phyloP scores from a whole-genome alignment of 2,888 invertebrate species.

The Anoplius nigerrimus region DNA sequence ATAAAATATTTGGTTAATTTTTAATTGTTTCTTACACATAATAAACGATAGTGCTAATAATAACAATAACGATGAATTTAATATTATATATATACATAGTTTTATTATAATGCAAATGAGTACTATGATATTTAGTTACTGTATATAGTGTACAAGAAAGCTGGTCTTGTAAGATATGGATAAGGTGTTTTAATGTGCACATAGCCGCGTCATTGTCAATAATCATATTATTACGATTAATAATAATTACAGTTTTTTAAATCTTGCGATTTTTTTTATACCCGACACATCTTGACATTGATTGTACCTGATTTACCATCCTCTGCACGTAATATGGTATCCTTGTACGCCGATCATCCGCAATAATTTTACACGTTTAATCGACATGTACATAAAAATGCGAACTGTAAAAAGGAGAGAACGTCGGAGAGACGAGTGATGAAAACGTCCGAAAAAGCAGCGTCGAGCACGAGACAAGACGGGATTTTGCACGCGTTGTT shows the following conservation, averaged over 20 bases:
- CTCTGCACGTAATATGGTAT: constrained; percentile 2
- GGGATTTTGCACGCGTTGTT: no score
- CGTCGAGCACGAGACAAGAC: no score
- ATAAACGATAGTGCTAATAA: constrained; percentile 44
- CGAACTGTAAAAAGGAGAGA: background rate
- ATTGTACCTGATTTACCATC: no score
- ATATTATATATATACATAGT: constrained; percentile 65
- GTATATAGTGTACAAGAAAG: constrained; percentile 76
- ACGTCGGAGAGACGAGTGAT: no score
- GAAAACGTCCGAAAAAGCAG: no score
- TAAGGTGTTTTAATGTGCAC: constrained; percentile 79
- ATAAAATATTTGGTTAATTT: constrained; percentile 61
- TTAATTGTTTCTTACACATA: constrained; percentile 44
- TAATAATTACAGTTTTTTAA: constrained; percentile 75
- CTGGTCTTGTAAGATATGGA: constrained; percentile 77
- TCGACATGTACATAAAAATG: background rate
- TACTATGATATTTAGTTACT: constrained; percentile 73
- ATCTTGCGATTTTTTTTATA: constrained; percentile 23
- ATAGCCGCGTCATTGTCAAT: constrained; percentile 76
- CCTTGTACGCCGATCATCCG: constrained; percentile 11
- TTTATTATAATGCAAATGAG: constrained; percentile 69
- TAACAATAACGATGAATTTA: constrained; percentile 62
- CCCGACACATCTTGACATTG: no score
- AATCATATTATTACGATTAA: constrained; percentile 75
- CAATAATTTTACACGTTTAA: background rate